Evolutionary conservation across 2,113 vertebrate genomes (phyloP), one percentile per base, ranked within the genome.

Genomic region (Apodemus speciosus): DNA sequence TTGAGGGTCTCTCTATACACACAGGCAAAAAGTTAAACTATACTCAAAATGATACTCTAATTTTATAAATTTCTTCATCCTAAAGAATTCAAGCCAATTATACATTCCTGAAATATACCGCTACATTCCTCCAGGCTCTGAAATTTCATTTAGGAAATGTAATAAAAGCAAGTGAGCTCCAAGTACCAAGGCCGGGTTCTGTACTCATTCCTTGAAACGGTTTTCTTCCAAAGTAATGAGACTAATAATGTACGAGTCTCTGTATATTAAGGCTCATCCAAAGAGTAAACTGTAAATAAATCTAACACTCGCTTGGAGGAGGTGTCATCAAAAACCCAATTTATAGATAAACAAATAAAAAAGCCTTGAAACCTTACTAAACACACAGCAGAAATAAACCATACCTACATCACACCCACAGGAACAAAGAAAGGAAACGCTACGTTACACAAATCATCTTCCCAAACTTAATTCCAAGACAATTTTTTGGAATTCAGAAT

Each of bases 71-170:
- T 88, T 90, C 76, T 95, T 93, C 90, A 94, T 93, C 88, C 92
- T 86, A 95, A 97, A 93, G 80, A 96, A 96, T 94, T 94, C 85
- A 91, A 95, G 92, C 94, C 93, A 96, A 97, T 96, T 96, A 97
- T 53, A 94, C 88, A 95, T 95, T 93, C 88, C 88, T 93, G 64
- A 95, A 96, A 95, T 95, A 96, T 49, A 94, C 76, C 20, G 40
- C 72, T 85, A 69, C 68, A 94, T 94, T 94, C 93, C 97, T 96
- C 72, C 51, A 89, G 93, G 96, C 96, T 94, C 93, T 93, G 88
- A 97, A 96, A 96, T 96, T 96, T 97, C 95, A 96, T 97, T 96
- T 97, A 94, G 89, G 92, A 96, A 97, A 95, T 93, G 88, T 89
- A 97, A 97, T 97, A 96, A 97, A 95, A 95, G 75, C 75, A 95